These are phyloP conservation scores for Sinodicranocentrus sp. DNA, from an alignment of 2,888 invertebrate species.

Conservation along the genomic window DNA sequence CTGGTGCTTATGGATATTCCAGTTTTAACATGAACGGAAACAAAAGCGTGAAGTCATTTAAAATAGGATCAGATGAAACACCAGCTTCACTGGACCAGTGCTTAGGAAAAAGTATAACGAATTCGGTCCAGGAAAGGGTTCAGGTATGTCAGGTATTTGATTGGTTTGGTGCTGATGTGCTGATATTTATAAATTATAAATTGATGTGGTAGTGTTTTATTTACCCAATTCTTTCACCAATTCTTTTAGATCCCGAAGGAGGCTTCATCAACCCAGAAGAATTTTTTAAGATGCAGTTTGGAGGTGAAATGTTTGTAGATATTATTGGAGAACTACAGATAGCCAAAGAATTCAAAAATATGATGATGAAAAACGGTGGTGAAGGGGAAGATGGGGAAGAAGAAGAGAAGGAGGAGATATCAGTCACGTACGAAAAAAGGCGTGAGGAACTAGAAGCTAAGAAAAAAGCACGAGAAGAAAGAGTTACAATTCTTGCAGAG, in stretches of 20 bases:
- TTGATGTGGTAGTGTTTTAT: too few relatives aligned
- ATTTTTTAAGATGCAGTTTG: conserved; percentile 76
- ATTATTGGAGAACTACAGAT: conserved; percentile 76
- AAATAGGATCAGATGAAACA: conserved; percentile 75
- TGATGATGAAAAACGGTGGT: conserved; percentile 74
- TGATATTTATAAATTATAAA: too few relatives aligned
- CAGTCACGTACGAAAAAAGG: conserved; percentile 73
- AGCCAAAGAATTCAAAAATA: conserved; percentile 76
- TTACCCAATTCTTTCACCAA: neutral
- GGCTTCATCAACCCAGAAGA: conserved; percentile 76
- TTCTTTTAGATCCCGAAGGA: conserved; percentile 72
- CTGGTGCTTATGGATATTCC: conserved; percentile 6
- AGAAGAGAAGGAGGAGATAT: conserved; percentile 43
- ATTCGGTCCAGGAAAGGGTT: conserved; percentile 75
- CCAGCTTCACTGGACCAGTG: conserved; percentile 73
- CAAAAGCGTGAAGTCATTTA: conserved; percentile 60
- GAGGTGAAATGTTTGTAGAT: conserved; percentile 76
- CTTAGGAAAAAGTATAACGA: conserved; percentile 76
- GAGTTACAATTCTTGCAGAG: conserved; percentile 72
- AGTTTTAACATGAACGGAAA: conserved; percentile 29
- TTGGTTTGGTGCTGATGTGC: too few relatives aligned
- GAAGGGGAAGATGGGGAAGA: conserved; percentile 70
- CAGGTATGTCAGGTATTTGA: too few relatives aligned
- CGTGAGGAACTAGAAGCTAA: conserved; percentile 74
- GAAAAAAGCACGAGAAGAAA: conserved; percentile 73